Conservation (phyloP, 2,113 vertebrate species). For the Baryphthengus martii region DNA sequence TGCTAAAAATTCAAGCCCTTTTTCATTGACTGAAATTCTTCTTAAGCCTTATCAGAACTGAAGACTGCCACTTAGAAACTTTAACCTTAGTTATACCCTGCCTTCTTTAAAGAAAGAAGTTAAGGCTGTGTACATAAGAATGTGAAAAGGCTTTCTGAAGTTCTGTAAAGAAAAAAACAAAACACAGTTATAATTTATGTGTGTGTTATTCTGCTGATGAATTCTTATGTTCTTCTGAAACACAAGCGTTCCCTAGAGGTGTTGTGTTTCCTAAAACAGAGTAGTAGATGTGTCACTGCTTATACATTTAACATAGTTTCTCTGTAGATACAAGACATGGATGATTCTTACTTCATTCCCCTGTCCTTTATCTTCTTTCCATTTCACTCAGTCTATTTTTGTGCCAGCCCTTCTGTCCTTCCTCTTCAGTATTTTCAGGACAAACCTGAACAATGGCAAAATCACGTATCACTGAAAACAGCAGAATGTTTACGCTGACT, state of each 20-base stretch:
- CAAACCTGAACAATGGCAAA: not conserved
- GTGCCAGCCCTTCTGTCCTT: not conserved
- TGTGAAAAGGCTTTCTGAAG: not conserved
- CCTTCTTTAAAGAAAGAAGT: not conserved
- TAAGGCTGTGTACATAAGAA: not conserved
- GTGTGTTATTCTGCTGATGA: not conserved
- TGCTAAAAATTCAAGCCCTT: not conserved
- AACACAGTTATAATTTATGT: not conserved
- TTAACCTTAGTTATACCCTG: not conserved
- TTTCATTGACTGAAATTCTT: not conserved
- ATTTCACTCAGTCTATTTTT: not conserved
- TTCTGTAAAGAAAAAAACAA: not conserved
- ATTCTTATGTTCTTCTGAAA: not conserved
- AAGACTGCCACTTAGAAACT: not conserved
- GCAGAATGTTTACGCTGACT: not conserved
- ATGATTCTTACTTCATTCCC: not conserved
- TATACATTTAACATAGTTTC: not conserved
- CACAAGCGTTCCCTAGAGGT: not conserved
- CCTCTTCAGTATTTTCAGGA: not conserved
- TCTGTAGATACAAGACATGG: not conserved
- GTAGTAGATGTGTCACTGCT: rapidly evolving
- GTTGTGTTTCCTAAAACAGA: not conserved
- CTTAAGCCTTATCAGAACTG: not conserved
- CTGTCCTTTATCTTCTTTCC: not conserved
- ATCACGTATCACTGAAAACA: not conserved